Base-by-base conservation (phyloP, 2,113 vertebrate species). In the Platysteira castanea region DNA sequence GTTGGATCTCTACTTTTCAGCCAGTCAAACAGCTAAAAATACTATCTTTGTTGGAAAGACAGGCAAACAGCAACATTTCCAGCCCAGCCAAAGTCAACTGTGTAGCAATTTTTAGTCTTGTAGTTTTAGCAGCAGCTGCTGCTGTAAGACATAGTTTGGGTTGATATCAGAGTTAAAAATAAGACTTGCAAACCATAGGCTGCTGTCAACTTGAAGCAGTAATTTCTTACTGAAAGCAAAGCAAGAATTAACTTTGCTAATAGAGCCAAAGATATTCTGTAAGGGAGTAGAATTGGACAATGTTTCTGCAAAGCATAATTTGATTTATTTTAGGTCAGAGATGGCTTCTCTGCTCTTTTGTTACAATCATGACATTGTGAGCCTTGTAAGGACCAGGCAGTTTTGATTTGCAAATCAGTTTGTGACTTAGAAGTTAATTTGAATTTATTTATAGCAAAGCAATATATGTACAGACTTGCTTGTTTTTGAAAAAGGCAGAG, bases 91-190 rank as follows among this genome's bases (percentile, higher is more conserved):
- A 96, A 96, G 87, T 96, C 93, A 95, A 94, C 89, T 82, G 49
- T 76, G 87, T 52, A 64, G 93, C 91, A 95, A 97, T 97, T 97
- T 97, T 96, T 96, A 95, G 94, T 94, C 91, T 94, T 76, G 77
- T 71, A 95, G 91, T 89, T 95, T 89, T 91, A 96, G 95, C 84
- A 96, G 96, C 96, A 96, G 93, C 95, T 91, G 96, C 89, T 95
- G 84, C 89, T 95, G 69, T 95, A 96, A 92, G 93, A 95, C 96
- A 70, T 82, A 75, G 95, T 97, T 96, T 96, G 94, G 93, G 95
- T 94, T 95, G 95, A 84, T 96, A 95, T 82, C 84, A 78, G 91
- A 95, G 91, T 94, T 96, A 96, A 97, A 97, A 97, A 97, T 97
- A 97, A 95, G 91, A 75, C 91, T 92, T 91, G 87, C 84, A 94